Conservation (phyloP, 2,888 invertebrate genomes). For the Brassicogethes aeneus region DNA sequence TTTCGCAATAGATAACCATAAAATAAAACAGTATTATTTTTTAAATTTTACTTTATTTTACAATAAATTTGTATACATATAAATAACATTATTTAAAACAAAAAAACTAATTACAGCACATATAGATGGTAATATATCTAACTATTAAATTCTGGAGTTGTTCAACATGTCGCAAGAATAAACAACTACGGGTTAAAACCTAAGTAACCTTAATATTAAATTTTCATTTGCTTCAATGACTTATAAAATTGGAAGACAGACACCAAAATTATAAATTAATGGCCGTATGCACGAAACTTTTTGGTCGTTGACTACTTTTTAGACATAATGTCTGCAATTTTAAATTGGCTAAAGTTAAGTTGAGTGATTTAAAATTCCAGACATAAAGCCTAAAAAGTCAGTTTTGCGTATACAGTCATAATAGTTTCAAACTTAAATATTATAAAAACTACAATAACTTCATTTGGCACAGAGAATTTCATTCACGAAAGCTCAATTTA, state of each 20-base stretch:
- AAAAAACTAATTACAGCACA: constrained; percentile 3
- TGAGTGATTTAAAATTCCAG: constrained; percentile 5
- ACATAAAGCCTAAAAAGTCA: constrained; percentile 8
- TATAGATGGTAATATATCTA: not conserved
- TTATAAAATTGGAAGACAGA: constrained; percentile 37
- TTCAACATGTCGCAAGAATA: not conserved
- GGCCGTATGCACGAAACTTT: too few species aligned
- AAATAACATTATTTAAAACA: constrained; percentile 8
- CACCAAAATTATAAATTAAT: constrained; percentile 30
- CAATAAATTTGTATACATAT: constrained; percentile 6
- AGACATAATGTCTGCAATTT: too few species aligned
- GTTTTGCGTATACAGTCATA: too few species aligned
- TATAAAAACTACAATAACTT: too few species aligned
- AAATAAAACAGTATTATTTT: too few species aligned
- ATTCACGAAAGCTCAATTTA: too few species aligned
- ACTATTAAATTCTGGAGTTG: not conserved
- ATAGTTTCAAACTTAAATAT: too few species aligned
- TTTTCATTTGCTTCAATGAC: not conserved
- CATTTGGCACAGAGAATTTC: not conserved
- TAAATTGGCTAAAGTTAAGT: too few species aligned
- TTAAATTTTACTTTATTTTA: constrained; percentile 8
- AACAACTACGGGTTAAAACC: not conserved
- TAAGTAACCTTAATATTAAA: not conserved
- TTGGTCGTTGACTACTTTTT: too few species aligned
- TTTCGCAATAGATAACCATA: too few species aligned